A percentile compares a stretch with the other conserved stretches of the same genome.
Conservation (phyloP, 2,797 vertebrate species). For the Lemur catta region DNA sequence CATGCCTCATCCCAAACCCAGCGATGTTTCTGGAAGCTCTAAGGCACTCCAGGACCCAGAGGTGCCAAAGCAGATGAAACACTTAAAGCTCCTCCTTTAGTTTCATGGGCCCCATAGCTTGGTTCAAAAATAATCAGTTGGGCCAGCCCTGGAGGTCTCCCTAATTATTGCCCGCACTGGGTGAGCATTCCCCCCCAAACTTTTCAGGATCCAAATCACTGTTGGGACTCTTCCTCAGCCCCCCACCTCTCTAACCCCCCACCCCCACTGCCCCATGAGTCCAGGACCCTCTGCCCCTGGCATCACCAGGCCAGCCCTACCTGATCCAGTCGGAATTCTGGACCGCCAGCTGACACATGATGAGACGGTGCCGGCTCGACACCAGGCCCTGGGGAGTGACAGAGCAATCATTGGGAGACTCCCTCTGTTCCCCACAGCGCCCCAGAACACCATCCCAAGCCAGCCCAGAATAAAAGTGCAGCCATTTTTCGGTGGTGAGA, state of each 20-base stretch:
- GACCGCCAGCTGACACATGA: conserved; percentile 98
- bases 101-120: background rate
- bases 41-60: background rate
- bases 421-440: accelerated
- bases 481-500: background rate
- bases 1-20: background rate
- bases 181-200: background rate
- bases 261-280: background rate
- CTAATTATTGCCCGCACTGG: background rate
- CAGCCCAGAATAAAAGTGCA: background rate
- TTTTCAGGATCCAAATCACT: background rate
- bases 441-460: background rate
- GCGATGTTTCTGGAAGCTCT: background rate
- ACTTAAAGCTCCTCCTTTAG: background rate
- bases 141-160: background rate
- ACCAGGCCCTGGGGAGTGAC: conserved; percentile 91
- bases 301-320: conserved; percentile 82
- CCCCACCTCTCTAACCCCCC: background rate
- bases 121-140: background rate
- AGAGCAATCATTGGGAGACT: background rate
- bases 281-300: background rate
- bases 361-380: conserved; percentile 94
- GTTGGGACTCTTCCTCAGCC: background rate
- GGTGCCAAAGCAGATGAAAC: background rate
- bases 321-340: conserved; percentile 99